These are phyloP conservation scores for Gonioctena quinquepunctata DNA, from an alignment of 1,140 invertebrate genomes.

Conservation along the genomic window DNA sequence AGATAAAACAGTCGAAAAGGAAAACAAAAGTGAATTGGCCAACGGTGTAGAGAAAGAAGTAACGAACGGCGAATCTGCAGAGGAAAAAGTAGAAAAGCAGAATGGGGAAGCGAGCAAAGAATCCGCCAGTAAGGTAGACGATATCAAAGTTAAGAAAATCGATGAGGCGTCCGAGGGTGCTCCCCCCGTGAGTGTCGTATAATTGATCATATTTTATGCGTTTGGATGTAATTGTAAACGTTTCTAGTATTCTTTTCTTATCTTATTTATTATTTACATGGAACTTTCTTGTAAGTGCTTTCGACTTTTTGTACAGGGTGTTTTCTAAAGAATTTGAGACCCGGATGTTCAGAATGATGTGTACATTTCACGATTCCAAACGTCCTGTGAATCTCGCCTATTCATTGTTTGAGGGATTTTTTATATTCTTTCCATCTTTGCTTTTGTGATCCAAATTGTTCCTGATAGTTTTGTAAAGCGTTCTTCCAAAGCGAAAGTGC, in stretches of 20 bases:
- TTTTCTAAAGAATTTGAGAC: not conserved
- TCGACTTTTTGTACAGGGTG: constrained; percentile 14
- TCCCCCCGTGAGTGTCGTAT: constrained; percentile 31
- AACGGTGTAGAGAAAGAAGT: constrained; percentile 28
- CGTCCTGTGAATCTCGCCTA: not conserved
- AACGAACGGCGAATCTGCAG: not conserved
- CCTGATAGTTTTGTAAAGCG: constrained; percentile 5
- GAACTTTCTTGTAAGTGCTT: not conserved
- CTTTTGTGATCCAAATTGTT: constrained; percentile 22
- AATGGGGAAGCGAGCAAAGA: not conserved
- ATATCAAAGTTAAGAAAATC: constrained; percentile 32
- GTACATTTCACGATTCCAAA: not conserved
- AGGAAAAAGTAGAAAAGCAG: constrained; percentile 15
- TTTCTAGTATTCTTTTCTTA: constrained; percentile 27
- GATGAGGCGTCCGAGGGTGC: constrained; percentile 29
- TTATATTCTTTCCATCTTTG: not conserved
- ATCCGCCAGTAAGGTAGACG: constrained; percentile 12
- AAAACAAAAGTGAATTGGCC: constrained; percentile 31
- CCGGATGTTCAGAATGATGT: no score
- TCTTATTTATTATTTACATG: constrained; percentile 18
- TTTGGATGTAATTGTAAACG: constrained; percentile 8
- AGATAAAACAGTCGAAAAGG: constrained; percentile 15
- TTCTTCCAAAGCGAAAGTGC: constrained; percentile 16
- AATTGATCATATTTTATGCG: constrained; percentile 16
- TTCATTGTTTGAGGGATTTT: constrained; percentile 2